Base-by-base conservation (phyloP, 2,797 vertebrate genomes). In the Sebastes taczanowskii region DNA sequence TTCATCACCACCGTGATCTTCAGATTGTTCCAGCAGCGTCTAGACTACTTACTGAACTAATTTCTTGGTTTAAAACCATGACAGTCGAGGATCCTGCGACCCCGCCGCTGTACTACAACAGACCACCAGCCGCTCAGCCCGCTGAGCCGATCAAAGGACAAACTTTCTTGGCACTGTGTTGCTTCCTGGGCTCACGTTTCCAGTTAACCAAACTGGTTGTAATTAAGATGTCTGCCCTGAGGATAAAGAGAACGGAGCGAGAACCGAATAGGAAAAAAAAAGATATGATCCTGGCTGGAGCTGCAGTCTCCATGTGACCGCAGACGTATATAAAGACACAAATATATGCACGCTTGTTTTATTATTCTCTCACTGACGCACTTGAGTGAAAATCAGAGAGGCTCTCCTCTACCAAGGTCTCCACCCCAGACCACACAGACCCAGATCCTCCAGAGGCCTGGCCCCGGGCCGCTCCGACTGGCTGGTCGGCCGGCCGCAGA, bases 131-230 rank as follows among this genome's bases (percentile, higher is more conserved):
- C 32, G 63, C 79, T 89, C 65, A 56, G 67, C 76, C 76, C 65
- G 20, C 27, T 22, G 74, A 84, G 78, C 53, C 20, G 32, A 93
- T 91, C 90, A 92, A 90, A 91, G 87, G 68, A 86, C 80, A 56
- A 81, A 77, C 67, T 80, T 75, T 74, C 77, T 84, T 94, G 91
- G 91, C 88, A 82, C 80, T 7, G 83, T 76, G 60, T 63, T 20
- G 32, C 84, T 93, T 95, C 90, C 92, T 90, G 89, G 66, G 80
- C 70, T 94, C 89, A 86, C 77, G 63, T 93, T 95, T 92, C 91
- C 70, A 86, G 63, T 87, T 90, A 86, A 88, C 77, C 82, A 81
- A 88, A 90, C 87, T 86, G 87, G 79, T 87, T 89, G 81, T 86
- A 90, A 92, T 93, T 88, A 92, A 77, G 73, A 78, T 5, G 75